Evolutionary conservation across 2,888 invertebrate genomes (phyloP).

Genomic region (Mongoloraphidia duomilia): DNA sequence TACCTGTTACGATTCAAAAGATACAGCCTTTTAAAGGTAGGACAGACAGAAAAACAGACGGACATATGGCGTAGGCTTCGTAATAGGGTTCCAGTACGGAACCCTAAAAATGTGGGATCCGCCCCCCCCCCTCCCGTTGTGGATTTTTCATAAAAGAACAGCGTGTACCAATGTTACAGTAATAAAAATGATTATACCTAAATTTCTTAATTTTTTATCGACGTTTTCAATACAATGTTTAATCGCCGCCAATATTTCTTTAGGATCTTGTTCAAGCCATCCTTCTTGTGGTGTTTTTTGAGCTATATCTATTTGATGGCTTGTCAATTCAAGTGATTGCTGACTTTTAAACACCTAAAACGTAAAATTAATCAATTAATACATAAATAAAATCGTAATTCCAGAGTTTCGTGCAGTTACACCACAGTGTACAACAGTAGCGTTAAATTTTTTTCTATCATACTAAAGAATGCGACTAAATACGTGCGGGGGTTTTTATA

Average conservation of each 20-base stretch:
- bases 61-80: no score
- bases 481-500: no score
- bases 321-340: slow-evolving; percentile 61
- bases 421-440: neutral
- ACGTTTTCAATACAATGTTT: slow-evolving; percentile 64
- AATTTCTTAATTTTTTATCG: slow-evolving; percentile 38
- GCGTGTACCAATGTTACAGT: no score
- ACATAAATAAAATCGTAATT: neutral
- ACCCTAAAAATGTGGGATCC: no score
- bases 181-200: slow-evolving; percentile 23
- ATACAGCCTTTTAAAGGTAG: no score
- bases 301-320: slow-evolving; percentile 68
- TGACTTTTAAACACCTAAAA: slow-evolving; percentile 61
- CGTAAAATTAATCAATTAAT: slow-evolving; percentile 17
- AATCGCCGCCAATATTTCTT: slow-evolving; percentile 70
- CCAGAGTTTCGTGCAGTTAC: neutral
- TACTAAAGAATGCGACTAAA: no score
- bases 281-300: slow-evolving; percentile 73
- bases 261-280: slow-evolving; percentile 89
- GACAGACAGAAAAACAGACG: no score
- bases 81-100: no score
- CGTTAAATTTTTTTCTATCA: no score
- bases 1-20: no score
- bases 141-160: no score
- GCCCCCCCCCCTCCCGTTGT: no score